Conservation (phyloP, 1,140 invertebrate species). For the Pseudomyrmex pallidus region DNA sequence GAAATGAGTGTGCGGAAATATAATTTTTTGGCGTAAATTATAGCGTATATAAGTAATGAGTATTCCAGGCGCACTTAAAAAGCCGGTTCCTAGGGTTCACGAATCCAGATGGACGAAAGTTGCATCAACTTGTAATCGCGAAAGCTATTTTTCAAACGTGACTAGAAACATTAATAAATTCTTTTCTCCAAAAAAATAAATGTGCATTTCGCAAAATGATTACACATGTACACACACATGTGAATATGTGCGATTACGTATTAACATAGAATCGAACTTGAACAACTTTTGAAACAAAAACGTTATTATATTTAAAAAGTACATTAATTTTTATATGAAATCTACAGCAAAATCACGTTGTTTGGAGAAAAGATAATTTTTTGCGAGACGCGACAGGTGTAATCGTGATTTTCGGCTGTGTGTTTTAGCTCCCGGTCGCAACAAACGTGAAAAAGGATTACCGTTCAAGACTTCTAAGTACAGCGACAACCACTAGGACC, state of each 20-base stretch:
- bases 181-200: not conserved
- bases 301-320: no score
- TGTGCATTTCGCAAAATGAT: not conserved
- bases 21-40: constrained; percentile 59
- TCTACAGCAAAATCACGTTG: not conserved
- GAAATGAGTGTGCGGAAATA: constrained; percentile 55
- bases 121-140: not conserved
- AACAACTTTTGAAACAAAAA: not conserved
- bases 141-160: constrained; percentile 28
- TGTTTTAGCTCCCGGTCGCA: not conserved
- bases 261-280: not conserved
- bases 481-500: constrained; percentile 43
- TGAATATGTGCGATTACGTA: not conserved
- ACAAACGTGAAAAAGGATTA: constrained; percentile 25
- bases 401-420: not conserved
- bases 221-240: no score
- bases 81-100: constrained; percentile 32
- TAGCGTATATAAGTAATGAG: constrained; percentile 31
- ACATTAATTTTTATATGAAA: not conserved
- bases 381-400: not conserved
- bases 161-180: not conserved
- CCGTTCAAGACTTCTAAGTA: constrained; percentile 31
- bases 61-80: not conserved
- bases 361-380: not conserved
- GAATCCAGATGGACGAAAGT: constrained; percentile 14